Base-by-base conservation (phyloP, 2,888 invertebrate species). In the Ischnura elegans region DNA sequence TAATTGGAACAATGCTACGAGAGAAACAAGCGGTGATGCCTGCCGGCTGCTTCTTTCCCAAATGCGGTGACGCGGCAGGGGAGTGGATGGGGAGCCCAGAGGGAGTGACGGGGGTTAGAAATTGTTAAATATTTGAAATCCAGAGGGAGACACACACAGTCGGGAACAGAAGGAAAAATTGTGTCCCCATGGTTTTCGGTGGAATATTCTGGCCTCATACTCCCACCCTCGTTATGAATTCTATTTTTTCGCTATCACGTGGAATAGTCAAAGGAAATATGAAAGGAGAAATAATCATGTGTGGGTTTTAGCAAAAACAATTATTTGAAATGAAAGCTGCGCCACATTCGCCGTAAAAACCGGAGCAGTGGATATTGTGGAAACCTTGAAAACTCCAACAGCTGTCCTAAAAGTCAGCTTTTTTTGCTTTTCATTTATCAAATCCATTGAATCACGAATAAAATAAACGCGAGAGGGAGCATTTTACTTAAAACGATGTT, bases 1-100 rank as follows among this genome's bases (percentile, higher is more conserved):
- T 90, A 90, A 90, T 90, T 90, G 90, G 90, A 90, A 90, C 61
- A 90, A 90, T 90, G 90, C 45, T 66, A 61, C 61, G 4, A 45
- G 43, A 66, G 90, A 61, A n/a, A 90, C 90, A 90, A 90, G 90
- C 36, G 90, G 36, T 87, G 51, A 51, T 3, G 87, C 13, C 19
- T 42, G 51, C 87, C 3, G 87, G 29, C 19, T 42, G 87, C 42
- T 87, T 61, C 43, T 90, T 61, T n/a, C n/a, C n/a, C 66, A 46
- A 61, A 21, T 87, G 51, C 25, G 55, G 61, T 61, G 86, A 42
- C n/a, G n/a, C n/a, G n/a, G n/a, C n/a, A n/a, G n/a, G n/a, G n/a
- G n/a, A n/a, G n/a, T n/a, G n/a, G n/a, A n/a, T n/a, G n/a, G n/a
- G n/a, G n/a, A n/a, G n/a, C n/a, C 43, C 51, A 51, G 43, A 46